Percentiles rank a stretch among this genome's conserved stretches.
Conservation (phyloP, 2,888 invertebrate species). For the Ctena decussata region DNA sequence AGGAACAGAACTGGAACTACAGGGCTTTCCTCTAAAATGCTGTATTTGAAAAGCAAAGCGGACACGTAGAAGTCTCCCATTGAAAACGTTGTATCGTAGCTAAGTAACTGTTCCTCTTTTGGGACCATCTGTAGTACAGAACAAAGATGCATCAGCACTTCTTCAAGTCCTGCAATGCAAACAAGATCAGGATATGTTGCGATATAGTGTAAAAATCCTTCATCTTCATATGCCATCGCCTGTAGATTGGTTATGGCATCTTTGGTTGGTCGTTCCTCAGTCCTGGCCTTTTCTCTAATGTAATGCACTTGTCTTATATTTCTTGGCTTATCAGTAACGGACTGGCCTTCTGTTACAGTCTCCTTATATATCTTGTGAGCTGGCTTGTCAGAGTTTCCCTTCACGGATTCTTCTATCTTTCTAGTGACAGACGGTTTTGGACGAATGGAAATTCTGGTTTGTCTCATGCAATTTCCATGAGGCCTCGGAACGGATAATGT, state of each 20-base stretch:
- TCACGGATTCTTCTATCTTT: not conserved
- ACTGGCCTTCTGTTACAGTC: not conserved
- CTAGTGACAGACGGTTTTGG: not conserved
- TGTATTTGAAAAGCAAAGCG: not conserved
- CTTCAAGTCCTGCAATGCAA: not conserved
- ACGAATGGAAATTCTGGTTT: not conserved
- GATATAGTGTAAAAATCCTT: slow-evolving; percentile 12
- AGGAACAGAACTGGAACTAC: not conserved
- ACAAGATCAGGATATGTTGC: slow-evolving; percentile 15
- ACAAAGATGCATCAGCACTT: not conserved
- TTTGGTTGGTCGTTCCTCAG: not conserved
- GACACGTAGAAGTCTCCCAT: slow-evolving; percentile 25
- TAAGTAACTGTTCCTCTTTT: slow-evolving; percentile 11
- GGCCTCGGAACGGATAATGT: too few relatives aligned
- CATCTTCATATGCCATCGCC: slow-evolving; percentile 13
- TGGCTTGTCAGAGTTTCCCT: not conserved
- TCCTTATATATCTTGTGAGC: not conserved
- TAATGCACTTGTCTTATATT: not conserved
- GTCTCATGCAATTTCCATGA: not conserved
- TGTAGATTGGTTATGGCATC: slow-evolving; percentile 12
- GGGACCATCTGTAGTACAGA: not conserved
- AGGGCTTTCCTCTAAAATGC: not conserved
- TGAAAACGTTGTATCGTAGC: slow-evolving; percentile 19
- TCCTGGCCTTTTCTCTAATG: not conserved
- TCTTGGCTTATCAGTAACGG: not conserved